phyloP scores from a whole-genome alignment of 1,140 invertebrate genomes.

The Amyelois transitella region DNA sequence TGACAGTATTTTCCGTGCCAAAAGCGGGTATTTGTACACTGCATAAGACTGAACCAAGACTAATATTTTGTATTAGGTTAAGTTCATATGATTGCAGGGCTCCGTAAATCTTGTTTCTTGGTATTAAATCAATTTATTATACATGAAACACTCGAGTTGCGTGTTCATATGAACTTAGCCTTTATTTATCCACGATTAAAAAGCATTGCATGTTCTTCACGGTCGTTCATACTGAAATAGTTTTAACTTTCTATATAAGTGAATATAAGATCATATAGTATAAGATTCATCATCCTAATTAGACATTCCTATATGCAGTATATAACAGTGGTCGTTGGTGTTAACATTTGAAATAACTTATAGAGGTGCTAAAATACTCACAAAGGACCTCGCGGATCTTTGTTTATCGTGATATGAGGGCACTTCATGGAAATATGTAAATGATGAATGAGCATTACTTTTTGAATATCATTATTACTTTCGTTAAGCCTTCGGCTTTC shows the following conservation, averaged over 20 bases:
- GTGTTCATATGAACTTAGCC: too few species aligned
- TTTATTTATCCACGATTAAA: not conserved
- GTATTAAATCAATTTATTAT: too few species aligned
- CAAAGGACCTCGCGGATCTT: too few species aligned
- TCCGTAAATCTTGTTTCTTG: too few species aligned
- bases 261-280: conserved; percentile 5
- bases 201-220: not conserved
- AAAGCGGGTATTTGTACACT: not conserved
- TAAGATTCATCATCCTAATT: conserved; percentile 9
- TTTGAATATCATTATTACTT: too few species aligned
- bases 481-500: too few species aligned
- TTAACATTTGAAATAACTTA: conserved; percentile 8
- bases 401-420: too few species aligned
- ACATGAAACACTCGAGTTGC: too few species aligned
- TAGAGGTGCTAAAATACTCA: too few species aligned
- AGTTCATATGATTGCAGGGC: not conserved
- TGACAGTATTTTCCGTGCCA: not conserved
- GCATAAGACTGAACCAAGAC: not conserved
- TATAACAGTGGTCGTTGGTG: conserved; percentile 19
- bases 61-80: not conserved
- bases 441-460: too few species aligned
- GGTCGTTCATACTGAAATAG: not conserved
- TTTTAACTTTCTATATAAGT: conserved; percentile 6
- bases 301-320: conserved; percentile 31
- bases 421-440: too few species aligned